Percentiles rank a stretch among this genome's conserved stretches.
Evolutionary conservation across 2,113 vertebrate genomes (phyloP).

Genomic region (Epinephelus lanceolatus): DNA sequence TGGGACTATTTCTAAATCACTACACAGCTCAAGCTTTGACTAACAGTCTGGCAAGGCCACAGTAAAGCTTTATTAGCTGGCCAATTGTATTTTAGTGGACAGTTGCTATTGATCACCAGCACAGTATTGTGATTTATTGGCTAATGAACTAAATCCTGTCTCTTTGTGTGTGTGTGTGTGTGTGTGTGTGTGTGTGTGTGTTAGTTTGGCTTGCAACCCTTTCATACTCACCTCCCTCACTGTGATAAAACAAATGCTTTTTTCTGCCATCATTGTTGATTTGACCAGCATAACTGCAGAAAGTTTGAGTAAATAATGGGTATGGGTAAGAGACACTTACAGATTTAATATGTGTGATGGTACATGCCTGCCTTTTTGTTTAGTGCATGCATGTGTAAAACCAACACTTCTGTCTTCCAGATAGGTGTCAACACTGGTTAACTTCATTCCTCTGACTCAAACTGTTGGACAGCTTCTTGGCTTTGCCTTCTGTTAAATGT

Average conservation of each 20-base stretch:
- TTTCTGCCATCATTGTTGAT: slow-evolving; percentile 4
- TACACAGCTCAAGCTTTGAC: not conserved
- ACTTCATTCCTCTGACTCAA: slow-evolving; percentile 41
- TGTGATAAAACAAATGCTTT: not conserved
- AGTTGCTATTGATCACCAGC: slow-evolving; percentile 49
- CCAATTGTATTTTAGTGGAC: slow-evolving; percentile 27
- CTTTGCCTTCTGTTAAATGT: slow-evolving; percentile 48
- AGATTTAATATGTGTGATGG: slow-evolving; percentile 25
- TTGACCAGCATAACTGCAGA: not conserved
- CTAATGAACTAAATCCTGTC: slow-evolving; percentile 11
- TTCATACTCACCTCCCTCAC: not conserved
- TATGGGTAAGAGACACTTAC: slow-evolving; percentile 12
- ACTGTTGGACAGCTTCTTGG: slow-evolving; percentile 48
- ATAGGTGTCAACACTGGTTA: slow-evolving; percentile 53
- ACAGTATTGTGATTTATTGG: slow-evolving; percentile 42
- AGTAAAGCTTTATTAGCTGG: slow-evolving; percentile 13
- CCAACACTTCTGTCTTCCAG: slow-evolving; percentile 34
- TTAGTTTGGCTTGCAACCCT: not conserved
- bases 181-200: not conserved
- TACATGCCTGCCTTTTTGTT: slow-evolving; percentile 26
- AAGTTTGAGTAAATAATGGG: slow-evolving; percentile 32
- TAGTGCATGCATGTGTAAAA: slow-evolving; percentile 34
- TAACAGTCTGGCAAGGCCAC: not conserved
- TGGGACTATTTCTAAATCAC: slow-evolving; percentile 7
- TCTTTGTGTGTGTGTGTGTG: not conserved